These are phyloP conservation scores for Siphlonurus alternatus DNA, from an alignment of 2,888 invertebrate genomes.

Conservation along the genomic window DNA sequence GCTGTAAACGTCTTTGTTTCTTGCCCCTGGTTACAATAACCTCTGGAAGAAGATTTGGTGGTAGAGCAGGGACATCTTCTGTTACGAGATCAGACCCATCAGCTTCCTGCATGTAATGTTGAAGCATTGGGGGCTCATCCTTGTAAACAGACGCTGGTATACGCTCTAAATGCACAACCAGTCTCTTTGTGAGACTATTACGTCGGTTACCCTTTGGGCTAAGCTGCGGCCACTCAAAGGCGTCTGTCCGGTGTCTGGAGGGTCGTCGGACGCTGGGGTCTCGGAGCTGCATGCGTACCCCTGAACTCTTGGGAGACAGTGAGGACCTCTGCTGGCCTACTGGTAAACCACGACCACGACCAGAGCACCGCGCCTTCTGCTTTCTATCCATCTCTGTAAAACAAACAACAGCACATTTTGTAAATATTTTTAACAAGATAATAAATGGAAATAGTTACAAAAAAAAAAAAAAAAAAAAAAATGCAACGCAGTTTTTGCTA, in stretches of 20 bases:
- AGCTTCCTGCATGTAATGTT: slow-evolving; percentile 9
- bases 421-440: too few relatives aligned
- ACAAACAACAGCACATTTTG: too few relatives aligned
- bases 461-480: too few relatives aligned
- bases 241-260: background rate
- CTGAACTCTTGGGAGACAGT: background rate
- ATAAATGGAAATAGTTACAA: too few relatives aligned
- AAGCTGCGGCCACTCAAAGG: background rate
- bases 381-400: background rate
- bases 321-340: background rate
- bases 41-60: slow-evolving; percentile 11
- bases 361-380: background rate
- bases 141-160: background rate
- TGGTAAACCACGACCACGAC: background rate
- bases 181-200: background rate
- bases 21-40: slow-evolving; percentile 9
- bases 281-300: background rate
- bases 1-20: background rate
- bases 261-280: background rate
- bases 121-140: slow-evolving; percentile 7
- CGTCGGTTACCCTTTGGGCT: background rate
- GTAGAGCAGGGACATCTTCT: background rate
- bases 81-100: background rate
- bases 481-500: too few relatives aligned
- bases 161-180: background rate